Percentiles rank a stretch among this genome's conserved stretches.
phyloP scores from a whole-genome alignment of 2,113 vertebrate genomes.

The Struthio camelus region DNA sequence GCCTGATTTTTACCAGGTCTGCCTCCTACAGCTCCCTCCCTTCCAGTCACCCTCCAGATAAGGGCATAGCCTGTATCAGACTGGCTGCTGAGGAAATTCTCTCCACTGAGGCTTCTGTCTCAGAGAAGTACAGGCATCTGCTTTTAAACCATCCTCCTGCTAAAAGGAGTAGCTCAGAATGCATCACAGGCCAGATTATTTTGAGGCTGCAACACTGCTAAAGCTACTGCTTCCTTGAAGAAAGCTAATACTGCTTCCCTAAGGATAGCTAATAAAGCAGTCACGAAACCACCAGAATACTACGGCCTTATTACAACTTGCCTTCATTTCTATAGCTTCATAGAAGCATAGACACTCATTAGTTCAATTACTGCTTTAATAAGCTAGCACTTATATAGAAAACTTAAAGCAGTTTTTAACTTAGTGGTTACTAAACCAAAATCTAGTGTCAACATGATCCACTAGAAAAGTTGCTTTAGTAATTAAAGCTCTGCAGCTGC shows the following conservation, averaged over 20 bases:
- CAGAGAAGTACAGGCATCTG: rapidly evolving
- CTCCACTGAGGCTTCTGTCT: neutral
- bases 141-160: neutral
- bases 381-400: neutral
- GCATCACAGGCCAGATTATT: neutral
- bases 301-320: neutral
- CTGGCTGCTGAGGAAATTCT: neutral
- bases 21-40: neutral
- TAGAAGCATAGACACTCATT: neutral
- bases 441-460: neutral
- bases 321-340: neutral
- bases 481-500: neutral
- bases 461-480: neutral
- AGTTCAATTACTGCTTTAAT: neutral
- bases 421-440: neutral
- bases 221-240: neutral
- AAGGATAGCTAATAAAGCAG: neutral
- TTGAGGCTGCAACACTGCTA: neutral
- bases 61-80: neutral
- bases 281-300: neutral
- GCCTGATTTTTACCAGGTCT: neutral
- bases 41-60: neutral
- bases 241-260: neutral
- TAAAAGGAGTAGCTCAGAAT: neutral
- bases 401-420: neutral